phyloP scores from a whole-genome alignment of 2,888 invertebrate species.

The Agelastica alni region DNA sequence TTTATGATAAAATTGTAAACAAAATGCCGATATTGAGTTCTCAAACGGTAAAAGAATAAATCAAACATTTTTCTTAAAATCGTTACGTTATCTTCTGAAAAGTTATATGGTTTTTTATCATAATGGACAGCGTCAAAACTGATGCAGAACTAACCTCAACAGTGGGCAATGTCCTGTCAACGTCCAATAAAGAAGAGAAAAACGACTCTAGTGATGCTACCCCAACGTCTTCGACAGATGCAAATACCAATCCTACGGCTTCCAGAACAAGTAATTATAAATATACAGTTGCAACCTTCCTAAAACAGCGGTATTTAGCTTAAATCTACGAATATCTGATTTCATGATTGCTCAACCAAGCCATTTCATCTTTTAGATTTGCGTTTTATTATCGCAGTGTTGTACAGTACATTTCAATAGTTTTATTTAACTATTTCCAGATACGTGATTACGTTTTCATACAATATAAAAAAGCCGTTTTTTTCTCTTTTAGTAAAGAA shows the following conservation, averaged over 20 bases:
- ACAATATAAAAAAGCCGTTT: too few species aligned
- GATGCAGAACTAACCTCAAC: conserved; percentile 50
- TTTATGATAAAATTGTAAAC: conserved; percentile 20
- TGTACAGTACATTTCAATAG: too few species aligned
- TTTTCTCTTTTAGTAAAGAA: too few species aligned
- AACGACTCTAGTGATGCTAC: conserved; percentile 49
- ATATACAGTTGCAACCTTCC: background rate
- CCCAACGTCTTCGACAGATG: conserved; percentile 53
- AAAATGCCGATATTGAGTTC: conserved; percentile 16
- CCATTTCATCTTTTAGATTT: too few species aligned
- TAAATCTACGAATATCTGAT: background rate
- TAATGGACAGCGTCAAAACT: conserved; percentile 24
- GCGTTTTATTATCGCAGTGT: too few species aligned
- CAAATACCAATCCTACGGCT: conserved; percentile 39
- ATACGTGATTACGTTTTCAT: too few species aligned
- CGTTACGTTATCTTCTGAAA: background rate
- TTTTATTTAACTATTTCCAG: too few species aligned
- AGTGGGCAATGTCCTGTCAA: conserved; percentile 48
- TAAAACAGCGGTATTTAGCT: background rate
- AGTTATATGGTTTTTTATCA: conserved; percentile 11
- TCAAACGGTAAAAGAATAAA: conserved; percentile 8
- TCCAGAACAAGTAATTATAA: conserved; percentile 35
- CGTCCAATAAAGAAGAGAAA: conserved; percentile 47
- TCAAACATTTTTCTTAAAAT: background rate
- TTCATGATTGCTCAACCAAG: background rate